Base-by-base conservation (phyloP, 2,888 invertebrate genomes). In the Zelleria hepariella region DNA sequence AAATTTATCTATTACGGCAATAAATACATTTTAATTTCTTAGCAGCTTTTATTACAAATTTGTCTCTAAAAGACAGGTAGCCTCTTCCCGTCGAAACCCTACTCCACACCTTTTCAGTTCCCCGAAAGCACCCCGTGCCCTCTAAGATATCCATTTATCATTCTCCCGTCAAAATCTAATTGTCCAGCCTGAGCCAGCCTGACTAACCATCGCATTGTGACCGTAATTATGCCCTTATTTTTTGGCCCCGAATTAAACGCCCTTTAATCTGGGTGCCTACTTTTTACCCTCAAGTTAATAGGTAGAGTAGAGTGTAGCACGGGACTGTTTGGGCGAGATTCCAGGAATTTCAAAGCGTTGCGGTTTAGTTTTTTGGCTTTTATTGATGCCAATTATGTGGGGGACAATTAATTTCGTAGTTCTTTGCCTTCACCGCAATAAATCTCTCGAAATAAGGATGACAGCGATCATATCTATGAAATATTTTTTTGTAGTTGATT, bases 91-190 rank as follows among this genome's bases (percentile, higher is more conserved):
- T n/a, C n/a, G n/a, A n/a, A n/a, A n/a, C n/a, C n/a, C 32, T 32
- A 32, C 56, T 56, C 42, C 32, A 56, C 15, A 15, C 32, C n/a
- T 56, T 56, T 69, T 18, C 21, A 67, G 68, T 69, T 15, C 67
- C 65, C 65, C 67, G 15, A 71, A 67, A 21, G 57, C 57, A 57
- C 32, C 42, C 32, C 5, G 32, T 42, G 73, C 70, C 74, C 73
- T 74, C 73, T 77, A 71, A 79, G 76, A 74, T 72, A 73, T 77
- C 81, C 83, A 87, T 88, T 86, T 86, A 88, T 88, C 87, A 88
- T 75, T 67, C 75, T 73, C 75, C 85, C 80, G 87, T 88, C 87
- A 88, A 86, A 87, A 83, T 82, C 84, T 88, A 88, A 88, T 88
- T 87, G 88, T 87, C 86, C 85, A 79, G 80, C 79, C 75, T 80